Evolutionary conservation across 2,113 vertebrate genomes (phyloP), one percentile per base, ranked within the genome.

Genomic region (Xenus cinereus): DNA sequence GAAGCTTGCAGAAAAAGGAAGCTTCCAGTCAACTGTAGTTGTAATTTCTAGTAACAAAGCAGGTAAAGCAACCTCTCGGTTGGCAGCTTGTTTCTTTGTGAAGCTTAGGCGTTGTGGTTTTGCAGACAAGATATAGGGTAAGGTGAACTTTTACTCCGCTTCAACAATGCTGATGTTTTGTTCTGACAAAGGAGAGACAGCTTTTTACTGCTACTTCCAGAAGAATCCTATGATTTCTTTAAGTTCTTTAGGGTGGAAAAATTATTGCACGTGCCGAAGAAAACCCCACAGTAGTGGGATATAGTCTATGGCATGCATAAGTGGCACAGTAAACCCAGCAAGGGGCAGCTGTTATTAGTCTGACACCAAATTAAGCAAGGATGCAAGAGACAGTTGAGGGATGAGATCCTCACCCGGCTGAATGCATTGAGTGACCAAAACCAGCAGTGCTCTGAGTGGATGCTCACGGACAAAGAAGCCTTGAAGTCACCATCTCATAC

Each of bases 261-360:
- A 74, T 41, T 62, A 45, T 39, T 63, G 13, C 17, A 35, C 14
- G 4, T 0, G 0, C 12, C 23, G 63, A 50, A 54, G 51, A 53
- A 68, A 84, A 20, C 14, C 10, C 6, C 50, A 24, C 5, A 24
- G 4, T 56, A 53, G 17, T 8, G 41, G 69, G 12, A 15, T 37
- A 14, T 4, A 33, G 2, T 14, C 67, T 88, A 45, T 37, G 27
- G 32, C 26, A 39, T 3, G 8, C 14, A 3, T 14, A 57, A 69
- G n/a, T 14, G 54, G 30, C 9, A 6, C 17, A 33, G 27, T 28
- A 74, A 50, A 37, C 4, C 23, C 20, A 66, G 5, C 19, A 54
- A 64, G 23, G 28, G 24, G 14, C 56, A 78, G 48, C 68, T 67
- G 4, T 21, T 24, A 16, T 26, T 10, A 41, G 12, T 13, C 24